Evolutionary conservation across 1,140 invertebrate genomes (phyloP), one percentile per base, ranked within the genome.

Genomic region (Drosophila truncata): DNA sequence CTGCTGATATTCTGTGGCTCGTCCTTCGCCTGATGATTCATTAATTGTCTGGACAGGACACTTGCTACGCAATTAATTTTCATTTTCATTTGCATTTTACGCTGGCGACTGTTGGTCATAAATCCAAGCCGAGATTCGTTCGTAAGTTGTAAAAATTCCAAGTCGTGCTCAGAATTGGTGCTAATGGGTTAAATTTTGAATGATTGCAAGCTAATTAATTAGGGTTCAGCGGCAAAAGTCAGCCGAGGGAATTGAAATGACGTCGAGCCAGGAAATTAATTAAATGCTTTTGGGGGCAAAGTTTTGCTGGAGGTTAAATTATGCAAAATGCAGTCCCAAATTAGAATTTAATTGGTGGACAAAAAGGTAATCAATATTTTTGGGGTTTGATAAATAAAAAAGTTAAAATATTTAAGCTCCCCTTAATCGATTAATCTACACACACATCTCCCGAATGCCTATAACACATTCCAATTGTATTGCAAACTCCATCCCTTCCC

Each of bases 11-110:
- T 66, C 61, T 61, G 73, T 61, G 46, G 64, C 61, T 61, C 47
- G 27, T 70, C 37, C 60, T 60, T 55, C 63, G 27, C 54, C 65
- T 76, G 70, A 79, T 86, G 83, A 86, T 82, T 86, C 84, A 86
- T 86, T 86, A 86, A 86, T 86, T 79, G 58, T 75, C 62, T 58
- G 47, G 25, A 31, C 20, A 49, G 44, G 35, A 74, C 71, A 61
- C 64, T 70, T 54, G 64, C 58, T 54, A 27, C 39, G 73, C 65
- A 85, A 85, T 85, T 74, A 86, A 86, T 85, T 86, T 74, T 64
- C 78, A 85, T 82, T 85, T 77, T 58, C 55, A 69, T 74, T 77
- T 82, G 41, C 47, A 47, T 47, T 59, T 78, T 33, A 50, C 47
- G 52, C 11, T n/a, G 23, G 54, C 59, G 39, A 60, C 39, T 63